Percentiles rank a stretch among this genome's conserved stretches.
These are phyloP conservation scores for Hylaeus anthracinus DNA, from an alignment of 1,140 invertebrate species.

Conservation along the genomic window DNA sequence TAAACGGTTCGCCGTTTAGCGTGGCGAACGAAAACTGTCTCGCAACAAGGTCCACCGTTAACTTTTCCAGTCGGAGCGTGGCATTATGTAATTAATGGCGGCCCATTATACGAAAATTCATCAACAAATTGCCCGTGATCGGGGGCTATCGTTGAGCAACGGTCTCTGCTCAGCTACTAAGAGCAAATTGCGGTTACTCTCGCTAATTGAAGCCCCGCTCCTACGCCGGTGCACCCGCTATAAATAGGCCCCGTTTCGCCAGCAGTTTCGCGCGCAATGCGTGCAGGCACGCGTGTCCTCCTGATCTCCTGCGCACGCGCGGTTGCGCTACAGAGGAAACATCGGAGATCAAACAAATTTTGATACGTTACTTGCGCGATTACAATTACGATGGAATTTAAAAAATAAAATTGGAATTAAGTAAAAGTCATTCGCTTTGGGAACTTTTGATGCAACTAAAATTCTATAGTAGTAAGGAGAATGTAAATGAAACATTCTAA, in stretches of 20 bases:
- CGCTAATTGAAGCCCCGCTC: constrained; percentile 56
- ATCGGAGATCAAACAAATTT: too few species aligned
- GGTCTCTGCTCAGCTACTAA: constrained; percentile 34
- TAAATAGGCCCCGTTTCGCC: constrained; percentile 62
- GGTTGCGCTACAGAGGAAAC: neutral
- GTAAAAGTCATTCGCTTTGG: too few species aligned
- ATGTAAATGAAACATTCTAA: too few species aligned
- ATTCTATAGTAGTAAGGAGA: too few species aligned
- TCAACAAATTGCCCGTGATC: constrained; percentile 43
- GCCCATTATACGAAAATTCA: constrained; percentile 45
- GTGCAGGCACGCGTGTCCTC: constrained; percentile 48
- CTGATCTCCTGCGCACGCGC: neutral
- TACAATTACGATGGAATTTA: too few species aligned
- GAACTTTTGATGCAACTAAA: too few species aligned
- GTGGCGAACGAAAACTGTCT: neutral
- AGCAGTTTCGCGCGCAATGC: constrained; percentile 54
- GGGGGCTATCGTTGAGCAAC: constrained; percentile 22
- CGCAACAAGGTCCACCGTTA: neutral
- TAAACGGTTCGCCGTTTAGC: constrained; percentile 2
- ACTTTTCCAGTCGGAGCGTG: constrained; percentile 31
- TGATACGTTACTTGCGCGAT: too few species aligned
- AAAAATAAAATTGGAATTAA: too few species aligned
- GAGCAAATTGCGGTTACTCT: constrained; percentile 55
- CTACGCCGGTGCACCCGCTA: constrained; percentile 43
- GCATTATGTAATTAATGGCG: constrained; percentile 41